Conservation (phyloP, 1,140 invertebrate species). For the Lethrus apterus region DNA sequence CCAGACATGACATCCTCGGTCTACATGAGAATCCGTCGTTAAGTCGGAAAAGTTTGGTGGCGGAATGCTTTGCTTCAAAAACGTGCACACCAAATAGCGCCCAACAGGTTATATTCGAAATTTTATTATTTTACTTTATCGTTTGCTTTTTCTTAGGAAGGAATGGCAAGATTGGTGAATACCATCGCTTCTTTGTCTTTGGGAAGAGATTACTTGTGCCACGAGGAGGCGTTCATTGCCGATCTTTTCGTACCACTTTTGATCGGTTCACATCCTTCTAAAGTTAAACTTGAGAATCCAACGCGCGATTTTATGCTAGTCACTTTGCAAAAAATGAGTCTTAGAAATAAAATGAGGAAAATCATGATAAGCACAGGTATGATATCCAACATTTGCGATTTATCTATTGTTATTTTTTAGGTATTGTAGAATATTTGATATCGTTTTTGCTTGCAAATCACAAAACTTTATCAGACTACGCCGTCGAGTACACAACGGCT, state of each 20-base stretch:
- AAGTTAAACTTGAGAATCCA: neutral
- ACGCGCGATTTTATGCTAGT: conserved; percentile 12
- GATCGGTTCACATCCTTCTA: neutral
- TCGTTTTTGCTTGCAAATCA: conserved; percentile 2
- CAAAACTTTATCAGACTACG: conserved; percentile 7
- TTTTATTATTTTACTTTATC: neutral
- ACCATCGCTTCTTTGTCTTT: conserved; percentile 14
- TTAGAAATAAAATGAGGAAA: conserved; percentile 10
- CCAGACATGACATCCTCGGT: conserved; percentile 7
- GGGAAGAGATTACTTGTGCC: conserved; percentile 18
- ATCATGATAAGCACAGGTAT: conserved; percentile 15
- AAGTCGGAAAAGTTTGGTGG: neutral
- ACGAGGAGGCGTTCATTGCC: conserved; percentile 3
- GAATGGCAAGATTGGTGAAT: conserved; percentile 14
- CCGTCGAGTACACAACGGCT: conserved; percentile 14
- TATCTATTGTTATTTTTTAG: conserved; percentile 8
- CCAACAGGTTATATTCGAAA: neutral
- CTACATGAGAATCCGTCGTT: neutral
- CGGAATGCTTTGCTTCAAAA: neutral
- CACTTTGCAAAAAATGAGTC: conserved; percentile 16
- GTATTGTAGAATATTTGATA: conserved; percentile 14
- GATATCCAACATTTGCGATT: neutral
- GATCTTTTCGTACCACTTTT: conserved; percentile 5
- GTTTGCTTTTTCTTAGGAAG: conserved; percentile 1
- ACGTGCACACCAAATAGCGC: neutral